Percentiles rank a stretch among this genome's conserved stretches.
Conservation (phyloP, 2,113 vertebrate genomes). For the Oostethus manadensis region DNA sequence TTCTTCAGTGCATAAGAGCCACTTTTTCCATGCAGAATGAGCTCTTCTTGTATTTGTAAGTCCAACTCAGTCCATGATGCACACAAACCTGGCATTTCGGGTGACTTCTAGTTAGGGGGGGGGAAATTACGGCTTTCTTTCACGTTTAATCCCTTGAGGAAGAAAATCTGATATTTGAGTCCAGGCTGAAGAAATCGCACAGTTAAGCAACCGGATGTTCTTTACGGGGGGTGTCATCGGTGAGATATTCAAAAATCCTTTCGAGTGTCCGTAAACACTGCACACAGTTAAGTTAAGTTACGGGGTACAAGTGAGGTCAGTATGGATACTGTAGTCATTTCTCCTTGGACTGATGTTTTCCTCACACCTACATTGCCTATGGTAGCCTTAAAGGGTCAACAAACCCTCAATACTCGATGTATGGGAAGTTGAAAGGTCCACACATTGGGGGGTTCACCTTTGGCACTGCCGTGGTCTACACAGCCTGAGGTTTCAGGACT, state of each 20-base stretch:
- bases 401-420: no score
- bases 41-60: conserved; percentile 3
- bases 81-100: conserved; percentile 20
- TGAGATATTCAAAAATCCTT: not conserved
- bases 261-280: not conserved
- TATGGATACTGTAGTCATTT: no score
- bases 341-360: no score
- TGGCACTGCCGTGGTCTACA: no score
- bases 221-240: conserved; percentile 10
- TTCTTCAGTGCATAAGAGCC: conserved; percentile 4
- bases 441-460: no score
- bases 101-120: conserved; percentile 13
- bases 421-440: no score
- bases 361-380: no score
- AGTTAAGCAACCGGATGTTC: not conserved
- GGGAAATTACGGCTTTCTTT: conserved; percentile 18
- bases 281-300: no score
- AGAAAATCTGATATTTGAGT: conserved; percentile 12
- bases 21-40: not conserved
- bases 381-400: no score
- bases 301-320: no score
- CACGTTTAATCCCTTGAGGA: conserved; percentile 3
- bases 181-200: not conserved
- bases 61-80: conserved; percentile 11
- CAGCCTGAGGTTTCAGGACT: no score